A percentile compares a stretch with the other conserved stretches of the same genome.
phyloP scores from a whole-genome alignment of 2,113 vertebrate species.

The Lophius piscatorius region DNA sequence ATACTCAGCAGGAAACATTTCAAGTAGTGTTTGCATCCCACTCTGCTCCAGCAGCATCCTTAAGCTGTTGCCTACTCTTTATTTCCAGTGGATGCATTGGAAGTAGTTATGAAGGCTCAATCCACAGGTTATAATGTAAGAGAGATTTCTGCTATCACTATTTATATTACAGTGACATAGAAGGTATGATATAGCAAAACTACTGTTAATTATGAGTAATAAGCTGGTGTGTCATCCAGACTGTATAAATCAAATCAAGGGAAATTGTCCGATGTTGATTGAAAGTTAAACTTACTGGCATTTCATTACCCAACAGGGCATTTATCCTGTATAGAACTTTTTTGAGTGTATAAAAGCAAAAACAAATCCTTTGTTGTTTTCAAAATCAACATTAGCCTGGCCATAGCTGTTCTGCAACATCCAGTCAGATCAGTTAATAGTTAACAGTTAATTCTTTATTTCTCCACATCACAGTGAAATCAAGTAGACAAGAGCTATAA shows the following conservation, averaged over 20 bases:
- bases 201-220: constrained; percentile 9
- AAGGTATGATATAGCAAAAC: constrained; percentile 8
- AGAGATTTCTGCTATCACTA: constrained; percentile 16
- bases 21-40: constrained; percentile 11
- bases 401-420: constrained; percentile 15
- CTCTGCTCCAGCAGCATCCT: background rate
- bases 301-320: constrained; percentile 2
- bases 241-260: background rate
- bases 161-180: constrained; percentile 24
- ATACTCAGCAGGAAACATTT: constrained; percentile 11
- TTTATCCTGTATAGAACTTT: too few species aligned
- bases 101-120: constrained; percentile 12
- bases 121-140: constrained; percentile 26
- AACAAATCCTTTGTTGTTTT: too few species aligned
- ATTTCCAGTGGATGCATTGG: constrained; percentile 2
- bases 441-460: constrained; percentile 45
- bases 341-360: too few species aligned
- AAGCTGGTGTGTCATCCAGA: constrained; percentile 1
- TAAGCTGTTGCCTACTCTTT: constrained; percentile 1
- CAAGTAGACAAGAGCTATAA: constrained; percentile 17
- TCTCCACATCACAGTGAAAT: constrained; percentile 16
- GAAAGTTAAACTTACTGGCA: background rate
- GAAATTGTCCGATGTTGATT: constrained; percentile 11
- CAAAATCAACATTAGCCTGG: too few species aligned
- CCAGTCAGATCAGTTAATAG: too few species aligned